Conservation (phyloP, 2,888 invertebrate genomes). For the Onchidella celtica region DNA sequence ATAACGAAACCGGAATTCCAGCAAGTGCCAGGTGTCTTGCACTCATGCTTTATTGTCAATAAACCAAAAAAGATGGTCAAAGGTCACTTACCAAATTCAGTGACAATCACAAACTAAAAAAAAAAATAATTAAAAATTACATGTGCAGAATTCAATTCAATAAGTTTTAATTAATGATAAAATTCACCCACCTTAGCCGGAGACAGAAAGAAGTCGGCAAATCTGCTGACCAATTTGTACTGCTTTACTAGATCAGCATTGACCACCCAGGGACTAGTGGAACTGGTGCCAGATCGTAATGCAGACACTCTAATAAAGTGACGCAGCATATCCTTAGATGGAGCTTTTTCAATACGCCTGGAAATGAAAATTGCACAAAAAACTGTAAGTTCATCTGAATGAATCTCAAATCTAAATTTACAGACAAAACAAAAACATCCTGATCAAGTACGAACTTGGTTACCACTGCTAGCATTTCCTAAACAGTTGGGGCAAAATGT, state of each 20-base stretch:
- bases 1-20: no score
- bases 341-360: constrained; percentile 73
- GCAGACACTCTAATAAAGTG: constrained; percentile 79
- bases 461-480: background rate
- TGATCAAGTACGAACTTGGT: background rate
- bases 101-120: background rate
- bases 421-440: no score
- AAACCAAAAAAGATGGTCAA: background rate
- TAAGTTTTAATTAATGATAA: background rate
- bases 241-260: constrained; percentile 76
- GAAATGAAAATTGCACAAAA: no score
- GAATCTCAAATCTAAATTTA: no score
- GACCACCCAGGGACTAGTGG: constrained; percentile 80
- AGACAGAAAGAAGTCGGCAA: constrained; percentile 77
- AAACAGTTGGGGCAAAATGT: no score
- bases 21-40: no score
- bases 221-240: constrained; percentile 76
- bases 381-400: no score
- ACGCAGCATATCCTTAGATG: constrained; percentile 79
- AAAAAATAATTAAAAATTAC: background rate
- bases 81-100: background rate
- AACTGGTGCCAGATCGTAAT: constrained; percentile 73
- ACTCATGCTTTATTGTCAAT: no score
- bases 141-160: background rate
- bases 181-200: constrained; percentile 66